A percentile compares a stretch with the other conserved stretches of the same genome.
Evolutionary conservation across 2,113 vertebrate genomes (phyloP).

Genomic region (Phaethon lepturus): DNA sequence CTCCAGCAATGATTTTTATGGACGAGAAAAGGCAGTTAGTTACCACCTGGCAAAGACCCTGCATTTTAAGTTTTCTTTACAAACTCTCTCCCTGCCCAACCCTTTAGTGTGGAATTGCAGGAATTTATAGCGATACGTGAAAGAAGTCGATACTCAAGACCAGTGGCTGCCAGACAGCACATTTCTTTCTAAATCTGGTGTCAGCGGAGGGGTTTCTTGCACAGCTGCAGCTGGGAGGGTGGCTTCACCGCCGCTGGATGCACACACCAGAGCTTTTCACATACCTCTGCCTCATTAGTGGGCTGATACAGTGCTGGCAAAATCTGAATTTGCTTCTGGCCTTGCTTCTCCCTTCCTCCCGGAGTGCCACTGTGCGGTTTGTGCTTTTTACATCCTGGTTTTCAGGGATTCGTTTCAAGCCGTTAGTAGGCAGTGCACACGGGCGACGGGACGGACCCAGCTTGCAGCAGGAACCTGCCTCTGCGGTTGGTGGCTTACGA

Average conservation of each 20-base stretch:
- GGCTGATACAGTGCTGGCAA: background rate
- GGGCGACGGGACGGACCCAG: background rate
- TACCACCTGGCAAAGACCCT: constrained; percentile 9
- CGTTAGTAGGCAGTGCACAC: background rate
- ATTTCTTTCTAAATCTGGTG: background rate
- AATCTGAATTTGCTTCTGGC: background rate
- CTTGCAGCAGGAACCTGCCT: background rate
- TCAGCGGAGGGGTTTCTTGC: background rate
- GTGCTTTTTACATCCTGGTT: background rate
- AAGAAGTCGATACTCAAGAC: background rate
- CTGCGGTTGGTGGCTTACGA: background rate
- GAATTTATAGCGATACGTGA: background rate
- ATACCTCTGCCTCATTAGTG: background rate
- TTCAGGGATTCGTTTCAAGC: background rate
- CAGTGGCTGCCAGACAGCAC: background rate
- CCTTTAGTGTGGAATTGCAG: background rate
- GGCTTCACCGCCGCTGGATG: background rate
- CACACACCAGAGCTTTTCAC: background rate
- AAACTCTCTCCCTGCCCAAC: background rate
- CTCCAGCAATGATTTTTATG: constrained; percentile 45
- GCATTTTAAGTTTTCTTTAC: constrained; percentile 15
- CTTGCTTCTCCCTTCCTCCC: background rate
- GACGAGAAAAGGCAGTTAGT: constrained; percentile 33
- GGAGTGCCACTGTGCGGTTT: rapidly evolving
- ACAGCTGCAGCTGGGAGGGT: background rate